phyloP scores from a whole-genome alignment of 1,140 invertebrate genomes.

The Physella acuta region DNA sequence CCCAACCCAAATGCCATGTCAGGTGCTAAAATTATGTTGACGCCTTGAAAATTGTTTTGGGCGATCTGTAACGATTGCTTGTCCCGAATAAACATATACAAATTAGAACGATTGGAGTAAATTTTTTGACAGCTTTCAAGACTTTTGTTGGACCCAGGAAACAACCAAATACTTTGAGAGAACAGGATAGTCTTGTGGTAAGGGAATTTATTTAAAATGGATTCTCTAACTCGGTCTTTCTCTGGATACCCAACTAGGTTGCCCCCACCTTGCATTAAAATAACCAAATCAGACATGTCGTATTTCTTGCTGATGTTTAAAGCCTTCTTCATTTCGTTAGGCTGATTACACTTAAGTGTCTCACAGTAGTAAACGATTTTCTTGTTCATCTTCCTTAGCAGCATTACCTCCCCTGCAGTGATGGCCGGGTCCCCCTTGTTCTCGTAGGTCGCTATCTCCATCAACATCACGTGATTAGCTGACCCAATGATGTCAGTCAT shows the following conservation, averaged over 20 bases:
- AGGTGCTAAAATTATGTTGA: too few relatives aligned
- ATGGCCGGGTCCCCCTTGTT: too few relatives aligned
- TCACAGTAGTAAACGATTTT: constrained; percentile 28
- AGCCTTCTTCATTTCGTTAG: background rate
- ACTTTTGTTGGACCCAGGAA: constrained; percentile 32
- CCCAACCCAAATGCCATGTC: too few relatives aligned
- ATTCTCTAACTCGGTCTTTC: background rate
- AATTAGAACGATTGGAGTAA: too few relatives aligned
- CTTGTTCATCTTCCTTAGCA: constrained; percentile 22
- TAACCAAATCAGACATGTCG: constrained; percentile 22
- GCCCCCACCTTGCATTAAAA: too few relatives aligned
- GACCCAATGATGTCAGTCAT: constrained; percentile 12
- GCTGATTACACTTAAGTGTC: background rate
- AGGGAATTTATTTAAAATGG: constrained; percentile 18
- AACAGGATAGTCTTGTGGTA: constrained; percentile 28
- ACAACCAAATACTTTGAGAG: too few relatives aligned
- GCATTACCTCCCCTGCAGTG: too few relatives aligned
- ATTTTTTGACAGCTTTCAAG: constrained; percentile 25
- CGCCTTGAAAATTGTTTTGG: too few relatives aligned
- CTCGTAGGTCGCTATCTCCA: too few relatives aligned
- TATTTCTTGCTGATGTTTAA: background rate
- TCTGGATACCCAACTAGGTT: too few relatives aligned
- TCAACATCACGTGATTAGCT: constrained; percentile 28
- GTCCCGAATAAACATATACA: too few relatives aligned
- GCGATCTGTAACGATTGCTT: too few relatives aligned